Evolutionary conservation across 2,888 invertebrate genomes (phyloP).

Genomic region (Fragum sueziense): DNA sequence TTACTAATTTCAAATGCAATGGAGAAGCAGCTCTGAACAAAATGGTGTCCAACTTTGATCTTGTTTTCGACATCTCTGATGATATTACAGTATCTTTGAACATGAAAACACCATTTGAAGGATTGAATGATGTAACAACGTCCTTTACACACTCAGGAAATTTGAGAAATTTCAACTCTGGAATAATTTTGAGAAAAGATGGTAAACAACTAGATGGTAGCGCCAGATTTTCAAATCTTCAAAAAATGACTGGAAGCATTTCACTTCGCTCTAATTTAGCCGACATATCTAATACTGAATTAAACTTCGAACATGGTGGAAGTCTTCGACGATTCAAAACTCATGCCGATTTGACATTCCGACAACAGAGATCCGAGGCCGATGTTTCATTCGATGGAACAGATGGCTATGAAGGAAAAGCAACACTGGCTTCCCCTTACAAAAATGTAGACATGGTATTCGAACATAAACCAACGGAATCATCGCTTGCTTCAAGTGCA

Average conservation of each 20-base stretch:
- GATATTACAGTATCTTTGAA: constrained; percentile 22
- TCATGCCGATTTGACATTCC: constrained; percentile 26
- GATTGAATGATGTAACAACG: constrained; percentile 28
- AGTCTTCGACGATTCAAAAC: constrained; percentile 1
- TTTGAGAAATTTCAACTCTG: constrained; percentile 33
- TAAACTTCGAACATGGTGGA: neutral
- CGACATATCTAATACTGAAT: neutral
- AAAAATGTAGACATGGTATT: neutral
- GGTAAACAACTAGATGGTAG: constrained; percentile 27
- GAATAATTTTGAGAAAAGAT: constrained; percentile 12
- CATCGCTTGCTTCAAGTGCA: neutral
- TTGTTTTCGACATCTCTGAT: constrained; percentile 24
- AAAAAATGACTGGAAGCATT: constrained; percentile 16
- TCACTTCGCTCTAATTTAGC: constrained; percentile 12
- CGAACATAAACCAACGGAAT: neutral
- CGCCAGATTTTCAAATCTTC: constrained; percentile 16
- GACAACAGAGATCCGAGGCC: constrained; percentile 10
- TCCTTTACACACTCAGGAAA: constrained; percentile 32
- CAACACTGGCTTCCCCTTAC: neutral
- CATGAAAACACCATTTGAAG: constrained; percentile 33
- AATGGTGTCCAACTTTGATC: constrained; percentile 21
- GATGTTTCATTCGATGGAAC: constrained; percentile 29
- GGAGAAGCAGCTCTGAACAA: constrained; percentile 30
- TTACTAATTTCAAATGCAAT: constrained; percentile 39
- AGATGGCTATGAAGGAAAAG: constrained; percentile 26